These are phyloP conservation scores for Metopolophium dirhodum DNA, from an alignment of 1,140 invertebrate genomes.

Conservation along the genomic window DNA sequence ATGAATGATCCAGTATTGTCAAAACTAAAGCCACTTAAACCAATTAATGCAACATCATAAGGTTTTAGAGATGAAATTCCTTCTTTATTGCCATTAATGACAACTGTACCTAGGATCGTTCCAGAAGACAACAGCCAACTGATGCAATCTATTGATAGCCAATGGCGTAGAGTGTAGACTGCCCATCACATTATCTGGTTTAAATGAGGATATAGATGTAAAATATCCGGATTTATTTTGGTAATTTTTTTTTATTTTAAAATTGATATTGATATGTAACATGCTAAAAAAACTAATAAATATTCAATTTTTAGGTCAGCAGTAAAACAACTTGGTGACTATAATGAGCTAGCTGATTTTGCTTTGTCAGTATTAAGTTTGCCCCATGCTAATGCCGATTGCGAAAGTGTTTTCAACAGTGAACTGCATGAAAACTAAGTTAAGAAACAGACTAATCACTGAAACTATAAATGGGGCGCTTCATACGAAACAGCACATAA, in stretches of 20 bases:
- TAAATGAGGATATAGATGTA: too few species aligned
- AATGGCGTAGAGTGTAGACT: constrained; percentile 36
- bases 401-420: too few species aligned
- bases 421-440: too few species aligned
- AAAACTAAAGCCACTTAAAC: neutral
- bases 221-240: constrained; percentile 12
- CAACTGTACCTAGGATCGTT: neutral
- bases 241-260: neutral
- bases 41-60: neutral
- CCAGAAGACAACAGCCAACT: neutral
- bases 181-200: neutral
- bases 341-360: constrained; percentile 20
- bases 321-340: neutral
- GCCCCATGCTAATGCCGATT: constrained; percentile 58
- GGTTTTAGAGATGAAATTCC: neutral
- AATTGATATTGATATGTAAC: neutral
- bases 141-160: constrained; percentile 33
- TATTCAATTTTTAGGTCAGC: neutral
- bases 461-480: too few species aligned
- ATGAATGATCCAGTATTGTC: constrained; percentile 25
- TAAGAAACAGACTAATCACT: too few species aligned
- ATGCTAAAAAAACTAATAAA: neutral
- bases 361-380: constrained; percentile 58
- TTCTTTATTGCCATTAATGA: constrained; percentile 10
- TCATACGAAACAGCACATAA: too few species aligned